Percentiles rank a stretch among this genome's conserved stretches.
These are phyloP conservation scores for Rutilus rutilus DNA, from an alignment of 2,113 vertebrate genomes.

Conservation along the genomic window DNA sequence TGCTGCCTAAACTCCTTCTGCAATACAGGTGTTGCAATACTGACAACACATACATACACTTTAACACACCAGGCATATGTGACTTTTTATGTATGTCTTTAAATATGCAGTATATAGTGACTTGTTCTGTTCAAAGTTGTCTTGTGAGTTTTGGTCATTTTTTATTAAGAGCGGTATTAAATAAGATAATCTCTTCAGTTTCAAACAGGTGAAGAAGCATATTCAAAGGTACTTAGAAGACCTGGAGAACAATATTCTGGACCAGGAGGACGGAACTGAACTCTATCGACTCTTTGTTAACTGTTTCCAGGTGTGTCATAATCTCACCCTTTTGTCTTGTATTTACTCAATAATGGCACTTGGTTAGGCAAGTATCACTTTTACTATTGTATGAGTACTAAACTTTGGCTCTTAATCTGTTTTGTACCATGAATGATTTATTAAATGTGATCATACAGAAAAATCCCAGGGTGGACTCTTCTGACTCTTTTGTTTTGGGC, in stretches of 20 bases:
- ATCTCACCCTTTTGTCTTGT: background rate
- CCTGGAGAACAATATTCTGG: slow-evolving; percentile 69
- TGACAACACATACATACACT: slow-evolving; percentile 1
- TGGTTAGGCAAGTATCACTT: background rate
- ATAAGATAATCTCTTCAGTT: slow-evolving; percentile 61
- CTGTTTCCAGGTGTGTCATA: slow-evolving; percentile 72
- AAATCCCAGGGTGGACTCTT: background rate
- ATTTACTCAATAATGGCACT: background rate
- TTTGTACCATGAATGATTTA: background rate
- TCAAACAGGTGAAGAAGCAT: slow-evolving; percentile 72
- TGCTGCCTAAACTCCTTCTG: slow-evolving; percentile 77
- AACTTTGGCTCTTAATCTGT: background rate
- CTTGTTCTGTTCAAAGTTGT: background rate
- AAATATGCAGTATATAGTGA: background rate
- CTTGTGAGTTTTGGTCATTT: background rate
- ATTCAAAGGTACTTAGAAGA: slow-evolving; percentile 71
- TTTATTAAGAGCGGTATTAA: background rate
- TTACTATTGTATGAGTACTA: background rate
- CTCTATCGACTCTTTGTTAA: slow-evolving; percentile 78
- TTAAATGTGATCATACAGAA: background rate
- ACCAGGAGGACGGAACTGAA: slow-evolving; percentile 66
- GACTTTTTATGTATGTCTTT: background rate
- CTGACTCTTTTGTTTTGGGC: background rate
- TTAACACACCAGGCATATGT: background rate
- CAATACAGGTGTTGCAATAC: slow-evolving; percentile 72